These are phyloP conservation scores for Amphimallon solstitiale DNA, from an alignment of 2,888 invertebrate species.

Conservation along the genomic window DNA sequence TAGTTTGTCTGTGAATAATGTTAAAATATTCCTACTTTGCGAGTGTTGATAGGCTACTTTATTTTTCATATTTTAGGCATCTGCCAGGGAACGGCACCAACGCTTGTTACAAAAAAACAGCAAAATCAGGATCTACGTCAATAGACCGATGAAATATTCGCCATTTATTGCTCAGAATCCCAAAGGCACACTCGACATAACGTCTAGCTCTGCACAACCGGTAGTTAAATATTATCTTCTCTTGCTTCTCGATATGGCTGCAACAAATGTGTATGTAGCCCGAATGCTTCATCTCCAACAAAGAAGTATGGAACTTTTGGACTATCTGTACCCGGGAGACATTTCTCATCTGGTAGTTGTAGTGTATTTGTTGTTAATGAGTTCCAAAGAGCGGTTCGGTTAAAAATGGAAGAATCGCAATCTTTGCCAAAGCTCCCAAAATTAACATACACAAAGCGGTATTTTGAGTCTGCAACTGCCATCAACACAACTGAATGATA, in stretches of 20 bases:
- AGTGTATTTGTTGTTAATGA: background rate
- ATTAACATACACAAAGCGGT: slow-evolving; percentile 7
- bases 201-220: slow-evolving; percentile 24
- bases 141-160: slow-evolving; percentile 15
- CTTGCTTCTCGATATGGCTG: background rate
- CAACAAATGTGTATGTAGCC: slow-evolving; percentile 1
- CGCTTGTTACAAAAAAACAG: too few relatives aligned
- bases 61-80: too few relatives aligned
- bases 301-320: slow-evolving; percentile 7
- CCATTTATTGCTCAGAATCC: slow-evolving; percentile 30
- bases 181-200: slow-evolving; percentile 30
- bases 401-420: slow-evolving; percentile 8
- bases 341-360: slow-evolving; percentile 27
- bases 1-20: too few relatives aligned
- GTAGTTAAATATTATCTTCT: slow-evolving; percentile 14
- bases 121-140: slow-evolving; percentile 1
- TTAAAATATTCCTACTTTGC: too few relatives aligned
- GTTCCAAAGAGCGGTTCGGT: background rate
- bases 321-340: background rate
- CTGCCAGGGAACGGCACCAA: too few relatives aligned
- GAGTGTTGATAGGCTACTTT: too few relatives aligned
- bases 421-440: slow-evolving; percentile 10
- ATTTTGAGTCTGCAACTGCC: slow-evolving; percentile 39
- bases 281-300: slow-evolving; percentile 19
- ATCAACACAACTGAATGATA: slow-evolving; percentile 42